Evolutionary conservation across 2,113 vertebrate genomes (phyloP), one percentile per base, ranked within the genome.

Genomic region (Nicator chloris): DNA sequence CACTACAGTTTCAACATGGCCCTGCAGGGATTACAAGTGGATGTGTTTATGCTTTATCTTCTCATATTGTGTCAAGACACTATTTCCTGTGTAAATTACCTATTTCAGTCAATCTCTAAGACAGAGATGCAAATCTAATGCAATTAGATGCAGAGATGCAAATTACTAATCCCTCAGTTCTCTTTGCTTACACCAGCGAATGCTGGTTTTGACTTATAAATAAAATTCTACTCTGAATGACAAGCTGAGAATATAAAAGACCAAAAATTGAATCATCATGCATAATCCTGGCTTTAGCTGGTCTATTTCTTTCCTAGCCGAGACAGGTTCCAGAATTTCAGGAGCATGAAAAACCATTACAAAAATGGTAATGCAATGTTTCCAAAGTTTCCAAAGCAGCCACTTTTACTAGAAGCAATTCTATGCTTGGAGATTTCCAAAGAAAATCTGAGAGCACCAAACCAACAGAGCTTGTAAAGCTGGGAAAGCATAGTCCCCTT

Each of bases 131-230:
- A 96, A 95, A 95, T 96, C 87, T 91, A 95, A 95, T 72, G 84
- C 87, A 96, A 93, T 94, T 90, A 96, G 90, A 91, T 91, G 90
- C 91, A 88, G 91, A 94, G 47, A 92, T 92, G 92, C 83, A 96
- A 93, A 96, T 90, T 54, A 63, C 76, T 93, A 92, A 90, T 90
- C 86, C 68, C 80, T 90, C 56, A 84, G 92, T 93, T 92, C 91
- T 86, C 44, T 61, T 76, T 92, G 73, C 88, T 93, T 94, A 93
- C 50, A 71, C 37, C 51, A 81, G 44, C 4, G 6, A 70, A 77
- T 44, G 76, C 24, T 75, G 33, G 31, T 66, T 86, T 79, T 88
- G 88, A 83, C 20, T 86, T 64, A 90, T 22, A 94, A 90, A 93
- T 91, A 88, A 91, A 95, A 91, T 56, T 75, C 59, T 93, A 40